Base-by-base conservation (phyloP, 2,888 invertebrate species). In the Pollenia griseotomentosa region DNA sequence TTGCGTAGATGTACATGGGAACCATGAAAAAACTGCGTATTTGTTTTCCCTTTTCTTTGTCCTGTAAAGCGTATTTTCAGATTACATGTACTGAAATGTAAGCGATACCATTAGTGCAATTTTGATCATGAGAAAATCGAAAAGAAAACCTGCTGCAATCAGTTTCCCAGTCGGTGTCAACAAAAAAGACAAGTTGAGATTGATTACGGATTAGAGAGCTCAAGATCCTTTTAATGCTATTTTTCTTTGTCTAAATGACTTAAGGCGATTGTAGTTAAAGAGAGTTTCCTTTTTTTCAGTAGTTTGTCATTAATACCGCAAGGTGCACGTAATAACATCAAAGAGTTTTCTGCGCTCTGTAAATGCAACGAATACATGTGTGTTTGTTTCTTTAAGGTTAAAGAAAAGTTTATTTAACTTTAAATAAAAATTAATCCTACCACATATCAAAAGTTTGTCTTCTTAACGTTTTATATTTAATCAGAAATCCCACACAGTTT, bases 111-210 rank as follows among this genome's bases (percentile, higher is more conserved):
- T 71, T 80, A 79, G 75, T 61, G 66, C 6, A 77, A 68, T 75
- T 48, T 59, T 53, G 59, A 80, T 74, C 84, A 83, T 86, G 86
- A 65, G 75, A 84, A 85, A 71, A 77, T 57, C 14, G 14, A 10
- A 48, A 23, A 53, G 23, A 71, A 85, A 91, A 92, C 92, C 92
- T 92, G 92, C 90, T 87, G 88, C 89, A 89, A 91, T 91, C 89
- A 61, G 40, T 71, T 46, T 57, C 57, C n/a, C 8, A n/a, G 77
- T 74, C 81, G 83, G 78, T 87, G 81, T 82, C 87, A 87, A 70
- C 59, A 70, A 70, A 82, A 84, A 84, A 33, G 87, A 89, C 92
- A 92, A 91, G 91, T 91, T 89, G 88, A 89, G 89, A 89, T 90
- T 89, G 90, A 90, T 90, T 89, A 88, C 83, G 83, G 87, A 87